Percentiles rank a stretch among this genome's conserved stretches.
Evolutionary conservation across 2,797 vertebrate genomes (phyloP).

Genomic region (Eleutherodactylus coqui): DNA sequence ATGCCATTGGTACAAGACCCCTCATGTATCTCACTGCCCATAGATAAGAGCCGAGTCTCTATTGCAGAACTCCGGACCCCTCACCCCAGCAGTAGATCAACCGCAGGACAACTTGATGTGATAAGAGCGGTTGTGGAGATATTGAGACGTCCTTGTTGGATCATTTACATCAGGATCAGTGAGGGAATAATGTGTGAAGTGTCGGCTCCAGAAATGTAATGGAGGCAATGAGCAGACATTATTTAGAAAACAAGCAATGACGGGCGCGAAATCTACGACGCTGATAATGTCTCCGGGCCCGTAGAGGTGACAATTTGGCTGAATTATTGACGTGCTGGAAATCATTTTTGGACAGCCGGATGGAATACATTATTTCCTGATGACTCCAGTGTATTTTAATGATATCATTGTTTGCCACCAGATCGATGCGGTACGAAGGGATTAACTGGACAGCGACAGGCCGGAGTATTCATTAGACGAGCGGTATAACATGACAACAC

Average conservation of each 20-base stretch:
- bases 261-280: conserved; percentile 15
- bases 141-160: conserved; percentile 8
- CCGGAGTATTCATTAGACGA: background rate
- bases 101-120: background rate
- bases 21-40: no score
- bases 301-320: conserved; percentile 46
- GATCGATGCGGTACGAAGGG: conserved; percentile 2
- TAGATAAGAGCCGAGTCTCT: background rate
- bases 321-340: conserved; percentile 49
- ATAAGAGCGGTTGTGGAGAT: background rate
- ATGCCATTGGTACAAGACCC: no score
- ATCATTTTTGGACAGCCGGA: conserved; percentile 32
- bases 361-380: conserved; percentile 33
- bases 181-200: conserved; percentile 36
- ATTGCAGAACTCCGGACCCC: background rate
- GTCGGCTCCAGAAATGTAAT: conserved; percentile 19
- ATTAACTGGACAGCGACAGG: background rate
- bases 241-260: conserved; percentile 39
- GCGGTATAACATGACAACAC: background rate
- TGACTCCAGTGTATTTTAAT: conserved; percentile 12
- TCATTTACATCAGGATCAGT: conserved; percentile 45
- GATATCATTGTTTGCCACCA: background rate
- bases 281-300: conserved; percentile 23
- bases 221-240: conserved; percentile 41
- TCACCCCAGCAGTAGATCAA: background rate